Base-by-base conservation (phyloP, 2,797 vertebrate species). In the Melanotaenia trifasciata region DNA sequence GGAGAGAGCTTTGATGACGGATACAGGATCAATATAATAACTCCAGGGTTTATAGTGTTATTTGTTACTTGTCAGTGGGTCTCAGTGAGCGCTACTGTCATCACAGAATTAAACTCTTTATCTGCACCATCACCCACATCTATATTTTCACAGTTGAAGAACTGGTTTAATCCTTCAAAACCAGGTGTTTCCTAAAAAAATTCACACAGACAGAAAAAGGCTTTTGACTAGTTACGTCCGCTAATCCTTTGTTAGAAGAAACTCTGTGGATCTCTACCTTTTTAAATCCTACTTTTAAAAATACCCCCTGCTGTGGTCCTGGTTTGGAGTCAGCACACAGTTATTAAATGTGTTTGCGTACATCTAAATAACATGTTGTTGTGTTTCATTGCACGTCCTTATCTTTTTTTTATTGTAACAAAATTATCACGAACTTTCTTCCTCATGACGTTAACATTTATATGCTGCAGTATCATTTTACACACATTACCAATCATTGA, bases 381-480 rank as follows among this genome's bases (percentile, higher is more conserved):
- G 10, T 61, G 53, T 53, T 47, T 38, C 0, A 1, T 35, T 20
- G 20, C 3, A 24, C 22, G 35, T 33, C 26, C 36, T 53, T 45
- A 28, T 68, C 61, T 61, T 73, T 30, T 30, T 30, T 63, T 73
- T 78, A 51, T 50, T 59, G 47, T 70, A 61, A 70, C 33, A 56
- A 20, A 16, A 10, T 66, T 20, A 59, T 74, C 18, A n/a, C 62
- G 16, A 53, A 50, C 13, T 30, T 36, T 28, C 22, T 61, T 70
- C 59, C 53, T 56, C 61, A 47, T 77, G 78, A 77, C 74, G 26
- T 69, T 50, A 54, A 61, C 50, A 18, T 74, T 72, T 54, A 69
- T 66, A 38, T 20, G 12, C 33, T 35, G 28, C 64, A 73, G 24
- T 71, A 38, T 20, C 1, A 28, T 62, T 81, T 75, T 56, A 60